Evolutionary conservation across 2,888 invertebrate genomes (phyloP).

Genomic region (Hofmannophila pseudospretella): DNA sequence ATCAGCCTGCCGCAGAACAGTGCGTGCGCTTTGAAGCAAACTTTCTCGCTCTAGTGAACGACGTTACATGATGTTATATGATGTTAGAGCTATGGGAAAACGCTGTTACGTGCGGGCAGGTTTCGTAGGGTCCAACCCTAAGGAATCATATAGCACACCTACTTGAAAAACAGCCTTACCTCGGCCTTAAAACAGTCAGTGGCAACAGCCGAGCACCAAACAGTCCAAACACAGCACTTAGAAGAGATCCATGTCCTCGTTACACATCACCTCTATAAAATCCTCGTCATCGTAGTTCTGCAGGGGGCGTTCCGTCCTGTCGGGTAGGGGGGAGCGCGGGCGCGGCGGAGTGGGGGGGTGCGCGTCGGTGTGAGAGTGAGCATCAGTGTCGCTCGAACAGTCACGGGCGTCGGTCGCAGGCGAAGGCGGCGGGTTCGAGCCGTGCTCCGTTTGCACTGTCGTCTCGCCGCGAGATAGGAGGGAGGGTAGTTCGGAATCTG

Average conservation of each 20-base stretch:
- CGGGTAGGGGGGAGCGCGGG: conserved; percentile 27
- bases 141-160: no score
- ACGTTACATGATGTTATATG: no score
- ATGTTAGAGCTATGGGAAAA: no score
- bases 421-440: conserved; percentile 88
- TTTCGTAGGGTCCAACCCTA: no score
- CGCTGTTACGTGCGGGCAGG: no score
- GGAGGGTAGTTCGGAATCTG: conserved; percentile 80
- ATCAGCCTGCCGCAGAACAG: no score
- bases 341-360: conserved; percentile 17
- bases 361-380: conserved; percentile 68
- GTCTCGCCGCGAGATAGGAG: conserved; percentile 79
- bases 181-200: background rate
- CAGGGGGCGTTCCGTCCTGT: conserved; percentile 38
- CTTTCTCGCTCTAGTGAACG: no score
- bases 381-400: conserved; percentile 81
- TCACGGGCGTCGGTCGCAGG: conserved; percentile 86
- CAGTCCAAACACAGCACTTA: conserved; percentile 39
- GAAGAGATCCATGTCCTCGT: conserved; percentile 85
- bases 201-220: background rate
- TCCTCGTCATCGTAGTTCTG: conserved; percentile 81
- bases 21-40: no score
- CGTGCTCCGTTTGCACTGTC: conserved; percentile 72
- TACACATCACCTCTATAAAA: conserved; percentile 83
- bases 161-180: no score